Conservation (phyloP, 2,113 vertebrate genomes). For the Grus americana region DNA sequence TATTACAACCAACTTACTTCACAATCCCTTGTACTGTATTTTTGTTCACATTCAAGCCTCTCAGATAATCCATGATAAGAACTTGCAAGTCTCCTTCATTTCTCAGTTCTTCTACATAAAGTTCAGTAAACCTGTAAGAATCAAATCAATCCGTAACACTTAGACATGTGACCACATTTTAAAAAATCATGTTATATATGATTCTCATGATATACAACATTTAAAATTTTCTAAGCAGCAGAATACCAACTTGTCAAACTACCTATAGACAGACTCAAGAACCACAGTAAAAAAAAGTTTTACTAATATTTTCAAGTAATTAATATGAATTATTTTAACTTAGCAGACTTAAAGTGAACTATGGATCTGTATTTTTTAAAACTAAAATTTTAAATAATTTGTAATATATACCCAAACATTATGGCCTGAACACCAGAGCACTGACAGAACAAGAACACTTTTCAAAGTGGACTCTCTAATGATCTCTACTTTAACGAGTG, state of each 20-base stretch:
- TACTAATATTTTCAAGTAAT: not conserved
- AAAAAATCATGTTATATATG: not conserved
- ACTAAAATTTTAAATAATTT: not conserved
- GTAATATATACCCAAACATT: not conserved
- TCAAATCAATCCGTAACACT: not conserved
- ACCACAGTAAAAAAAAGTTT: not conserved
- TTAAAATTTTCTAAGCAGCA: not conserved
- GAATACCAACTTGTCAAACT: not conserved
- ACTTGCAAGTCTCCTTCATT: constrained; percentile 88
- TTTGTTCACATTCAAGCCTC: constrained; percentile 83
- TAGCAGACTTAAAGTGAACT: not conserved
- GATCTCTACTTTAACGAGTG: not conserved
- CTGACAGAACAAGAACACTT: not conserved
- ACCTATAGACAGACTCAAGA: not conserved
- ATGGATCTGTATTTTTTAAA: not conserved
- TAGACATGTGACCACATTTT: not conserved
- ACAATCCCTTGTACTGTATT: constrained; percentile 89
- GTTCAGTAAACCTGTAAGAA: constrained; percentile 89
- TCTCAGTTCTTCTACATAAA: constrained; percentile 94
- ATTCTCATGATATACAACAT: not conserved
- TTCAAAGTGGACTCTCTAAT: not conserved
- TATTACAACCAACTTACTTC: constrained; percentile 74
- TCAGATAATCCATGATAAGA: constrained; percentile 91
- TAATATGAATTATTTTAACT: not conserved
- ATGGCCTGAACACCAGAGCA: not conserved